Conservation (phyloP, 2,888 invertebrate species). For the Euplagia quadripunctaria region DNA sequence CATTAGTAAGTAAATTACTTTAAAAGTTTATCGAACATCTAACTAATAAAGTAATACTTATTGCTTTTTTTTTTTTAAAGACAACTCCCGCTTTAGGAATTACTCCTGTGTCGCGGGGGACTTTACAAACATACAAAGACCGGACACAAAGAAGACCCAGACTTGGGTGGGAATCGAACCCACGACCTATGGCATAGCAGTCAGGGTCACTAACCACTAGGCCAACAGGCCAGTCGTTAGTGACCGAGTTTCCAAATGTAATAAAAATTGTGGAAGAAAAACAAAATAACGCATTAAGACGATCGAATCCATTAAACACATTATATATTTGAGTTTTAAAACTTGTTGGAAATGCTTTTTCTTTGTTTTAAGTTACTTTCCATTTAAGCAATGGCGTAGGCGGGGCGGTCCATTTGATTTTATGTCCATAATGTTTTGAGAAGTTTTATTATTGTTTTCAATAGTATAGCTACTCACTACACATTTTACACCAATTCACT, state of each 20-base stretch:
- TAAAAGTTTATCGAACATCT: neutral
- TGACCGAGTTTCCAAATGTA: neutral
- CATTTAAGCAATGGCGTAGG: slow-evolving; percentile 4
- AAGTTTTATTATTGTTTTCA: neutral
- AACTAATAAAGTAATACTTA: neutral
- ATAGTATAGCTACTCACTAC: neutral
- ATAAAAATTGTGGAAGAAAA: neutral
- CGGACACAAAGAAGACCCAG: no score
- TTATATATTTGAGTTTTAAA: neutral
- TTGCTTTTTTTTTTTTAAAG: no score
- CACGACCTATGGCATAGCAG: no score
- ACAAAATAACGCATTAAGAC: neutral
- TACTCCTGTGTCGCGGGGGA: no score
- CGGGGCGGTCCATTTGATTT: neutral
- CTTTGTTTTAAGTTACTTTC: slow-evolving; percentile 3
- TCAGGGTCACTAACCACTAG: no score
- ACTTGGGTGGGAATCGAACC: no score
- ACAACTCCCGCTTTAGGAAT: no score
- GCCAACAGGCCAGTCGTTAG: no score
- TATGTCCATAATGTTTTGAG: neutral
- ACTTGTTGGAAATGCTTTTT: neutral
- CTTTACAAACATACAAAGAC: no score
- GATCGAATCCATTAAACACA: neutral
- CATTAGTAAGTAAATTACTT: neutral
- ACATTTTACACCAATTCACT: neutral